Evolutionary conservation across 2,797 vertebrate species (phyloP), one percentile per base, ranked within the genome.

Genomic region (Oreortyx pictus): DNA sequence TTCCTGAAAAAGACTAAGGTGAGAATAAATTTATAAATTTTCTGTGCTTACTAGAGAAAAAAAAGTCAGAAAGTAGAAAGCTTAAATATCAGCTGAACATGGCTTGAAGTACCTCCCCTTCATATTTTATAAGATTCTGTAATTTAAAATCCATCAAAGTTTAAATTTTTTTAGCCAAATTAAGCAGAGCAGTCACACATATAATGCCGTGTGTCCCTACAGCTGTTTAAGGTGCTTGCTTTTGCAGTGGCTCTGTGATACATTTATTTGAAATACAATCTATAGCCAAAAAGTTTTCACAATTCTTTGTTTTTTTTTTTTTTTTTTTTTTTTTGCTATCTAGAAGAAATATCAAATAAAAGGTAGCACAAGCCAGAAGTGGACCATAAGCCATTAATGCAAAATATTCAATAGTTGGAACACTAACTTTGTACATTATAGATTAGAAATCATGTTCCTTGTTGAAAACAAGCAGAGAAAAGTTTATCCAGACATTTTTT

Each of bases 1-100:
- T 54, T 29, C 14, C 33, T 35, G 15, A 37, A 17, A 25, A 61
- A 61, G 33, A 24, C 9, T 70, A 87, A 85, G 4, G 17, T 56
- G 4, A 19, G 50, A 76, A 84, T 73, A 87, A 87, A 60, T 85
- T 66, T 22, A 84, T 70, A 85, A 87, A 56, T 85, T 66, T 22
- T 76, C 6, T 46, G 12, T 44, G 18, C 56, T 31, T 66, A n/a
- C 5, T 1, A 2, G 5, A 5, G 1, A 8, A 19, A 43, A 71
- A 49, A 41, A 52, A 33, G 5, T 14, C 5, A 20, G 3, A 83
- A 85, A 67, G 1, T 24, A 46, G 13, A 18, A 64, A 88, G 16
- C 33, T 74, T 60, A 89, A 33, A 46, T 65, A 6, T 62, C 46
- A 82, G 3, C 46, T 78, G 46, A 88, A 68, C 37, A 12, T 81